Evolutionary conservation across 2,888 invertebrate genomes (phyloP).

Genomic region (Anaspis maculata): DNA sequence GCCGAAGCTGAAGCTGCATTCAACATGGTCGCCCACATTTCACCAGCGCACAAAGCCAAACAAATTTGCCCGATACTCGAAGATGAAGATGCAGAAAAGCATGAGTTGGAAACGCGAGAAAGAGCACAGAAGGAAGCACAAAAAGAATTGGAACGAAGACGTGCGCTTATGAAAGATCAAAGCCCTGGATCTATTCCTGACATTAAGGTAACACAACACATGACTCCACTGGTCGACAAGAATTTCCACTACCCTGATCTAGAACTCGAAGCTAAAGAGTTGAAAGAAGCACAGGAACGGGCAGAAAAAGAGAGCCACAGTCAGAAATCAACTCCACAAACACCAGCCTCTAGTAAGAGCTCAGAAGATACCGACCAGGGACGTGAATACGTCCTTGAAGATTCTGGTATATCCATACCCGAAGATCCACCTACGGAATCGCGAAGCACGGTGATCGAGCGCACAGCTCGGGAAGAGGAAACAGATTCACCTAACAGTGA

Average conservation of each 20-base stretch:
- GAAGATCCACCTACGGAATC: conserved; percentile 47
- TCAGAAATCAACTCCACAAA: conserved; percentile 49
- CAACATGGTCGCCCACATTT: conserved; percentile 43
- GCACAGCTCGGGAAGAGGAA: conserved; percentile 49
- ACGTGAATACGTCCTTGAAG: conserved; percentile 53
- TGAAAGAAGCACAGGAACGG: conserved; percentile 28
- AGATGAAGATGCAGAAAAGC: conserved; percentile 46
- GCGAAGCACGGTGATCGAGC: conserved; percentile 49
- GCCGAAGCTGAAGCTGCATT: conserved; percentile 46
- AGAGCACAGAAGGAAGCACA: conserved; percentile 32
- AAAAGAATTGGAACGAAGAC: conserved; percentile 40
- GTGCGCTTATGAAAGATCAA: conserved; percentile 46
- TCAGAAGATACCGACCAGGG: conserved; percentile 59
- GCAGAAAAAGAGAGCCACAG: conserved; percentile 31
- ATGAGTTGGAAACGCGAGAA: conserved; percentile 44
- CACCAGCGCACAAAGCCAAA: conserved; percentile 42
- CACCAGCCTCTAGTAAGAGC: conserved; percentile 56
- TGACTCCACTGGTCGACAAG: conserved; percentile 43
- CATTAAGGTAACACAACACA: conserved; percentile 54
- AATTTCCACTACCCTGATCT: conserved; percentile 45
- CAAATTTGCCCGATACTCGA: conserved; percentile 44
- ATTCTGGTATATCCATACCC: conserved; percentile 48
- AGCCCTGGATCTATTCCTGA: conserved; percentile 57
- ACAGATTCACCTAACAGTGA: conserved; percentile 71
- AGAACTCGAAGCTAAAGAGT: conserved; percentile 41